Conservation (phyloP, 2,888 invertebrate genomes). For the Phymatocera aterrima region DNA sequence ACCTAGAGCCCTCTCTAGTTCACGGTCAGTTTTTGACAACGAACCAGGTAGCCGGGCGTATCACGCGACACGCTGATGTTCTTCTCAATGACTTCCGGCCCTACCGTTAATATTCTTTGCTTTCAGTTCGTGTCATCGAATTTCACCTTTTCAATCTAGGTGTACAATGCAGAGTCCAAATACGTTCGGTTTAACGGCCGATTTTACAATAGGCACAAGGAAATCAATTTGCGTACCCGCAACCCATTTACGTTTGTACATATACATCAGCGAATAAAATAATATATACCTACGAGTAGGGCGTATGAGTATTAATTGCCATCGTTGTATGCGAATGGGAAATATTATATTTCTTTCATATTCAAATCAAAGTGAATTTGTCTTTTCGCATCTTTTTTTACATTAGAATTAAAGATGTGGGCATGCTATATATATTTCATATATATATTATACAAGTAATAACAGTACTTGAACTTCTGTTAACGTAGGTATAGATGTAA, state of each 20-base stretch:
- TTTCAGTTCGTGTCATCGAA: slow-evolving; percentile 1
- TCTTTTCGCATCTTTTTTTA: too few relatives aligned
- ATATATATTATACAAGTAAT: too few relatives aligned
- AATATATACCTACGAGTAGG: too few relatives aligned
- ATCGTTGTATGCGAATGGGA: too few relatives aligned
- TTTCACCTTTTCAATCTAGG: neutral
- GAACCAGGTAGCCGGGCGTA: slow-evolving; percentile 25
- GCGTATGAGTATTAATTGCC: too few relatives aligned
- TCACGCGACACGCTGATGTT: neutral
- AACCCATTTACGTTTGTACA: neutral
- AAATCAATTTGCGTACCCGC: neutral
- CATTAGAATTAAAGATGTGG: too few relatives aligned
- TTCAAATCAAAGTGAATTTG: too few relatives aligned
- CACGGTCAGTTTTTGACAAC: slow-evolving; percentile 31
- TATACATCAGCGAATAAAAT: neutral
- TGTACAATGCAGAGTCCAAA: neutral
- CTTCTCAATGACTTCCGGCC: slow-evolving; percentile 17
- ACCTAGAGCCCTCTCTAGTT: slow-evolving; percentile 1
- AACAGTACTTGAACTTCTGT: too few relatives aligned
- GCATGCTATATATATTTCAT: too few relatives aligned
- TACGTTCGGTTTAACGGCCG: neutral
- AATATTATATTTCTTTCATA: too few relatives aligned
- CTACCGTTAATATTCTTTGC: neutral
- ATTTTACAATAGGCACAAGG: neutral
- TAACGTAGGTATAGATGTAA: too few relatives aligned